Base-by-base conservation (phyloP, 2,888 invertebrate genomes). In the Nemoura dubitans region DNA sequence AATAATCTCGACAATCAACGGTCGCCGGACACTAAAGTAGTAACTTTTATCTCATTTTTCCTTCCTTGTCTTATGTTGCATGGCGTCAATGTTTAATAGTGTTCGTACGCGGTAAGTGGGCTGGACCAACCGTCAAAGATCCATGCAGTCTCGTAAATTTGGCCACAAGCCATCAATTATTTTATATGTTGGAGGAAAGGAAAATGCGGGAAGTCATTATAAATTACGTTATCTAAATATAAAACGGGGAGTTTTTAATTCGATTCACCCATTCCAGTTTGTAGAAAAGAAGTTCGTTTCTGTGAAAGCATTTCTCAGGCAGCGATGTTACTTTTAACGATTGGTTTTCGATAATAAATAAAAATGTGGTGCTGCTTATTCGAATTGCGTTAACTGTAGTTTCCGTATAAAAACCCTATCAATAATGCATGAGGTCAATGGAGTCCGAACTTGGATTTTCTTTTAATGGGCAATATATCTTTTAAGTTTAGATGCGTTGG, bases 381-480 rank as follows among this genome's bases (percentile, higher is more conserved):
- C 59, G 21, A 59, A 59, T 59, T 59, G 59, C 28, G 78, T 78
- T 78, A 78, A 78, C 78, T 78, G 26, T 78, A 26, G 26, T 78
- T 78, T 78, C 28, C 28, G 10, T 78, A 26, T 78, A 78, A 78
- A 26, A 78, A 78, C 28, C 78, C 26, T n/a, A 78, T 78, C 78
- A 78, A 78, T 78, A 78, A 78, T 78, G 3, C 78, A 78, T 78
- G 78, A 78, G 78, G 78, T 78, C 78, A 78, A 26, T 14, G 59
- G 59, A 59, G 21, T 10, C 78, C 78, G 78, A 78, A 78, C 26
- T 78, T 25, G 28, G 26, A 78, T 78, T 78, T 78, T 78, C 78
- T 78, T 78, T n/a, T 78, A 78, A 78, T 27, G 26, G 78, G 78
- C 78, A 10, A 27, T 26, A 78, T n/a, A 78, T 26, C 78, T 26